Percentiles rank a stretch among this genome's conserved stretches.
These are phyloP conservation scores for Salvelinus sp. DNA, from an alignment of 2,113 vertebrate genomes.

Conservation along the genomic window DNA sequence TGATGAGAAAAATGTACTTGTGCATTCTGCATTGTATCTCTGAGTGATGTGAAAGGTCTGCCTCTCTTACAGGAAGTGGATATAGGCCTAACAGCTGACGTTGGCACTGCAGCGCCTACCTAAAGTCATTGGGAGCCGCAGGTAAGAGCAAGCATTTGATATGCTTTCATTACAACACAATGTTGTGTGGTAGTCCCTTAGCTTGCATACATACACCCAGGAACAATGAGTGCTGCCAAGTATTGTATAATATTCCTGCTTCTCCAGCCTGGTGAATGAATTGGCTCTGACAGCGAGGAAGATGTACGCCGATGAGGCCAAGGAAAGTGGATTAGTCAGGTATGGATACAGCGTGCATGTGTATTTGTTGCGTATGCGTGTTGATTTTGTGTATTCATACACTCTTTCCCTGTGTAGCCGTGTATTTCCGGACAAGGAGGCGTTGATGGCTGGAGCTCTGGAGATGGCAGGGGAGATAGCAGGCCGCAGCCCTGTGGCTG, in stretches of 20 bases:
- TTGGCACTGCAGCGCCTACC: conserved; percentile 89
- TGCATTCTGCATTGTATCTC: background rate
- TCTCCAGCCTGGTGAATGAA: conserved; percentile 83
- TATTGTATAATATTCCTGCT: background rate
- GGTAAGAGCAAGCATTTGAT: conserved; percentile 55
- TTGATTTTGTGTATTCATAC: background rate
- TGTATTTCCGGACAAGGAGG: conserved; percentile 80
- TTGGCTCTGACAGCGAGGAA: conserved; percentile 84
- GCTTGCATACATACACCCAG: too few relatives aligned
- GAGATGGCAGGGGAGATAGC: conserved; percentile 81
- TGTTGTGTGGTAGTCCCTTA: too few relatives aligned
- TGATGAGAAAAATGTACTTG: background rate
- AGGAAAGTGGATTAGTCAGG: conserved; percentile 85
- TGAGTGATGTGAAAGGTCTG: background rate
- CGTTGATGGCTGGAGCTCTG: conserved; percentile 75
- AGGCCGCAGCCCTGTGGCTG: conserved; percentile 83
- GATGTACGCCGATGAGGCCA: conserved; percentile 86
- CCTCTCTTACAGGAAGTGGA: conserved; percentile 81
- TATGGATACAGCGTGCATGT: conserved; percentile 35
- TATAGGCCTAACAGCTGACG: conserved; percentile 84
- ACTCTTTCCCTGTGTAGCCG: conserved; percentile 66
- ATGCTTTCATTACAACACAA: background rate
- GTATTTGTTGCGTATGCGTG: background rate
- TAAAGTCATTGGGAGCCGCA: conserved; percentile 82
- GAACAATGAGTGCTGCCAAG: background rate